Conservation (phyloP, 2,113 vertebrate species). For the Phrynocephalus versicolor region DNA sequence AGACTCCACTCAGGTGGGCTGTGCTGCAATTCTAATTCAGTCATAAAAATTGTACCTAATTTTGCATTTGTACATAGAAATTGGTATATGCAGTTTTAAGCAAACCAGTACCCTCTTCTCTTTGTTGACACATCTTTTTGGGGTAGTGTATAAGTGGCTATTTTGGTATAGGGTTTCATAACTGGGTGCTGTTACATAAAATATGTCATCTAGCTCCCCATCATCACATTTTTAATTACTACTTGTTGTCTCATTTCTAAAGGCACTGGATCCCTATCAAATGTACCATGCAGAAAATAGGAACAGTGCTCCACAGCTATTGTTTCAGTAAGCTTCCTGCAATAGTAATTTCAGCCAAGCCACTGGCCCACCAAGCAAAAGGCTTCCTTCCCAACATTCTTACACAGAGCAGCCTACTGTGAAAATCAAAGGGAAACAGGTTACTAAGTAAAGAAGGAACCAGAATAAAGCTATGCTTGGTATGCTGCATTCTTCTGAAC, state of each 20-base stretch:
- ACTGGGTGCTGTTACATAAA: not conserved
- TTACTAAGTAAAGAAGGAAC: conserved; percentile 79
- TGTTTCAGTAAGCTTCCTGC: conserved; percentile 81
- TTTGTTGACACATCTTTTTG: too few species aligned
- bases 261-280: not conserved
- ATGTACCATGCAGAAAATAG: conserved; percentile 65
- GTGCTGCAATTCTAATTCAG: too few species aligned
- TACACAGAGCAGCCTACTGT: conserved; percentile 81
- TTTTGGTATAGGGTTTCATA: not conserved
- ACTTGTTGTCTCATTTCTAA: not conserved
- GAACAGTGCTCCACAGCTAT: conserved; percentile 78
- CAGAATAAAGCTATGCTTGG: conserved; percentile 74
- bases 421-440: conserved; percentile 82
- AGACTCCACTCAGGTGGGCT: too few species aligned
- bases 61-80: too few species aligned
- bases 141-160: too few species aligned
- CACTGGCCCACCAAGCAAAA: conserved; percentile 70
- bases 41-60: too few species aligned
- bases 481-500: conserved; percentile 79
- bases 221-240: not conserved
- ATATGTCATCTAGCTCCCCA: not conserved
- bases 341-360: conserved; percentile 77
- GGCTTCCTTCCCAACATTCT: conserved; percentile 81
- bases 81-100: too few species aligned
- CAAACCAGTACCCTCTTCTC: too few species aligned